Percentiles rank a stretch among this genome's conserved stretches.
Evolutionary conservation across 2,113 vertebrate genomes (phyloP).

Genomic region (Embiotoca jacksoni): DNA sequence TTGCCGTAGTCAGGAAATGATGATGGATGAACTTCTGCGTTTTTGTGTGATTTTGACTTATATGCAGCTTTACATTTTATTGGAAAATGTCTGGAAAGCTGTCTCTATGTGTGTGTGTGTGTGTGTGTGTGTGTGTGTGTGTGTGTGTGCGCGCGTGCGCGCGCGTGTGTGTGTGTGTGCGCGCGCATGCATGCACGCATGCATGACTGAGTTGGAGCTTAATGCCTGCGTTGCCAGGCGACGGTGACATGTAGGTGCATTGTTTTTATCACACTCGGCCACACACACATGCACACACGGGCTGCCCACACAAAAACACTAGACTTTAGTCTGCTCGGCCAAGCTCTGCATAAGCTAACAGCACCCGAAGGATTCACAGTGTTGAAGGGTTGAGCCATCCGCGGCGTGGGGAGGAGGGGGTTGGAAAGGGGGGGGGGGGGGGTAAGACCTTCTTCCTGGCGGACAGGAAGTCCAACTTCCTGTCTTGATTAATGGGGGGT

Average conservation of each 20-base stretch:
- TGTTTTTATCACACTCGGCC: slow-evolving; percentile 68
- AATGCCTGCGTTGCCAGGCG: slow-evolving; percentile 76
- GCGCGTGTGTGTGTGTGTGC: background rate
- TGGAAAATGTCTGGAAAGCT: slow-evolving; percentile 6
- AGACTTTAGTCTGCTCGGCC: slow-evolving; percentile 41
- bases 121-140: no score
- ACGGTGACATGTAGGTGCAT: slow-evolving; percentile 73
- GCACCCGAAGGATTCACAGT: slow-evolving; percentile 66
- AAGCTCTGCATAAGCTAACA: slow-evolving; percentile 55
- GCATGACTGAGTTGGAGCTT: slow-evolving; percentile 25
- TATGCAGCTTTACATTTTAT: slow-evolving; percentile 14
- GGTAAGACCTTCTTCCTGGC: slow-evolving; percentile 67
- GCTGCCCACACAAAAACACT: slow-evolving; percentile 59
- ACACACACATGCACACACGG: slow-evolving; percentile 65
- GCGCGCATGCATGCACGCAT: background rate
- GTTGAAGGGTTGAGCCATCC: slow-evolving; percentile 47
- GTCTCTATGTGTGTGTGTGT: background rate
- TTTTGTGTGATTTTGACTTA: background rate
- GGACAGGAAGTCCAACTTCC: slow-evolving; percentile 82
- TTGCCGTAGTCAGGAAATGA: no score
- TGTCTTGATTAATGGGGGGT: slow-evolving; percentile 79
- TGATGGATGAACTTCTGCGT: no score
- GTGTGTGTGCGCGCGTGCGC: background rate
- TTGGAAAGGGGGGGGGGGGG: slow-evolving; percentile 11
- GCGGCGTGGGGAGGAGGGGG: slow-evolving; percentile 8